Conservation (phyloP, 2,888 invertebrate genomes). For the Ditula angustiorana region DNA sequence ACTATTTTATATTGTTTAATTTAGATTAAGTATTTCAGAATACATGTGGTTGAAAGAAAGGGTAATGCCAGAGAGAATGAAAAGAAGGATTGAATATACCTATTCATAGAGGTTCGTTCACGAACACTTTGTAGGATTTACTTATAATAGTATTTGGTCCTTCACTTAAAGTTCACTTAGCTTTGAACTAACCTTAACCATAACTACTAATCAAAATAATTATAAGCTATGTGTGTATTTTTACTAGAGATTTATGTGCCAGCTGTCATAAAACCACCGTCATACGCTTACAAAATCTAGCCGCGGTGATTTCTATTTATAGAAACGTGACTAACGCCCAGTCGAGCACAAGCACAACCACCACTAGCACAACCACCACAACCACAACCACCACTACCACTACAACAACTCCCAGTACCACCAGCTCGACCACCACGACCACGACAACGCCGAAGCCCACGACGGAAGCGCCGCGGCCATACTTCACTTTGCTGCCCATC, state of each 20-base stretch:
- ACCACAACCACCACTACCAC: conserved; percentile 65
- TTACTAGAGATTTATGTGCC: not conserved
- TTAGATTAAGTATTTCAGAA: too few species aligned
- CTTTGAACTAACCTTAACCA: not conserved
- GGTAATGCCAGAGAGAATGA: too few species aligned
- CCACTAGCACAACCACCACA: conserved; percentile 53
- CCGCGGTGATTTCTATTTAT: conserved; percentile 53
- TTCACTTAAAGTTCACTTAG: too few species aligned
- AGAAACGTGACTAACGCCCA: conserved; percentile 48
- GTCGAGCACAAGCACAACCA: conserved; percentile 59
- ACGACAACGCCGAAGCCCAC: conserved; percentile 61
- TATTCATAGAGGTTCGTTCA: too few species aligned
- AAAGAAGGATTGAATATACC: too few species aligned
- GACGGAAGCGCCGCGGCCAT: conserved; percentile 64
- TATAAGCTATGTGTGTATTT: not conserved
- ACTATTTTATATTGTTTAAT: too few species aligned
- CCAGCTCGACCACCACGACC: conserved; percentile 69
- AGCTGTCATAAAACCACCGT: not conserved
- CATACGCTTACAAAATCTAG: not conserved
- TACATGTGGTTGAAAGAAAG: too few species aligned
- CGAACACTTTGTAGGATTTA: too few species aligned
- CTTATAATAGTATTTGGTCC: too few species aligned
- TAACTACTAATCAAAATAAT: not conserved
- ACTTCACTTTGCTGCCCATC: conserved; percentile 78
- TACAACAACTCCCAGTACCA: conserved; percentile 74